These are phyloP conservation scores for Heterohyrax brucei DNA, from an alignment of 2,797 vertebrate species.

Conservation along the genomic window DNA sequence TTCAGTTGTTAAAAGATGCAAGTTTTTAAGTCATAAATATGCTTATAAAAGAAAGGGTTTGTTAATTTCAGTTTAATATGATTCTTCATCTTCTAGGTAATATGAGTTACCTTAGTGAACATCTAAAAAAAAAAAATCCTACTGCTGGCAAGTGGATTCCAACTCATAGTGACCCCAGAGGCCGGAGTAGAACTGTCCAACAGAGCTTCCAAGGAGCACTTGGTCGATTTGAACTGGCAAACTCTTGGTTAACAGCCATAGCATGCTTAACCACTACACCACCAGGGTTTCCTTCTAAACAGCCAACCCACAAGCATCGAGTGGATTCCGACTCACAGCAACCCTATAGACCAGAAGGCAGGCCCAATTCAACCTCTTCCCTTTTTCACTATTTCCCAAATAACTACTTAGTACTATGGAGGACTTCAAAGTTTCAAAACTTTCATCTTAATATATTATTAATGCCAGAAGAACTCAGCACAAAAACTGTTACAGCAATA, in stretches of 20 bases:
- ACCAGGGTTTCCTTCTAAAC: too few species aligned
- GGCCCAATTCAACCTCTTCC: background rate
- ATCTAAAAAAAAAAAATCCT: background rate
- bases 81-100: background rate
- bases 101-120: background rate
- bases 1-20: background rate
- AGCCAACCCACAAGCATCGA: too few species aligned
- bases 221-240: too few species aligned
- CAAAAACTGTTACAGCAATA: constrained; percentile 64
- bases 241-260: too few species aligned
- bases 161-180: too few species aligned
- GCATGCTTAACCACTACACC: too few species aligned
- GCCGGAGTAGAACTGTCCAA: too few species aligned
- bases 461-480: constrained; percentile 44
- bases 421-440: constrained; percentile 33
- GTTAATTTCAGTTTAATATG: background rate
- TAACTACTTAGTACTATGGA: constrained; percentile 7
- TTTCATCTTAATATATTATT: constrained; percentile 53
- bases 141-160: too few species aligned
- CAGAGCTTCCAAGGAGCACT: too few species aligned
- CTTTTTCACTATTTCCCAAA: constrained; percentile 36
- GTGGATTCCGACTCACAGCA: too few species aligned
- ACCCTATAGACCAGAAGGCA: background rate
- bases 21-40: background rate
- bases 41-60: background rate